These are phyloP conservation scores for Cochlearius cochlearius DNA, from an alignment of 2,113 vertebrate genomes.

Conservation along the genomic window DNA sequence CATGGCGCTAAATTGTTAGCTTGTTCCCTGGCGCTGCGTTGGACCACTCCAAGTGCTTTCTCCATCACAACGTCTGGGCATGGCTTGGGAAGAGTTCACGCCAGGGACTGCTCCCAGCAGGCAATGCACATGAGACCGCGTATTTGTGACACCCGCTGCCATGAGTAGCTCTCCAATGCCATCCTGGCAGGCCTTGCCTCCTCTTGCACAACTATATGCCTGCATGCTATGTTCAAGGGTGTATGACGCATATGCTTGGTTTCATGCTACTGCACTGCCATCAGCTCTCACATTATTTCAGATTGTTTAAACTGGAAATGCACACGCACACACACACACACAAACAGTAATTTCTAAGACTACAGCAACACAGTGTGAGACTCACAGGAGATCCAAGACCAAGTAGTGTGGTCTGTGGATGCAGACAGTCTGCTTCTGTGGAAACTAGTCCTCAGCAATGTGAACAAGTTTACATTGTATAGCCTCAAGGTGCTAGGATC, in stretches of 20 bases:
- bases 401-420: neutral
- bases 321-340: neutral
- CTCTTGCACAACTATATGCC: neutral
- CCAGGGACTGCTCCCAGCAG: neutral
- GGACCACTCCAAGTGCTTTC: neutral
- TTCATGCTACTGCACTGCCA: neutral
- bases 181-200: neutral
- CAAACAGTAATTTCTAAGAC: neutral
- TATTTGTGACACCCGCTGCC: neutral
- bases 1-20: neutral
- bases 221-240: accelerated
- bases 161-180: neutral
- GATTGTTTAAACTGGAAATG: neutral
- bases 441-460: neutral
- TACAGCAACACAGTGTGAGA: neutral
- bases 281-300: neutral
- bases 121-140: neutral
- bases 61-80: neutral
- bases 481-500: neutral
- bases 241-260: neutral
- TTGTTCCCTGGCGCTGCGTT: neutral
- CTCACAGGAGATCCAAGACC: neutral
- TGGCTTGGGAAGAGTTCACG: neutral
- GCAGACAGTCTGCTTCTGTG: neutral
- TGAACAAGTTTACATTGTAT: neutral